These are phyloP conservation scores for Bryconaethiops microstoma DNA, from an alignment of 2,797 vertebrate genomes.

Conservation along the genomic window DNA sequence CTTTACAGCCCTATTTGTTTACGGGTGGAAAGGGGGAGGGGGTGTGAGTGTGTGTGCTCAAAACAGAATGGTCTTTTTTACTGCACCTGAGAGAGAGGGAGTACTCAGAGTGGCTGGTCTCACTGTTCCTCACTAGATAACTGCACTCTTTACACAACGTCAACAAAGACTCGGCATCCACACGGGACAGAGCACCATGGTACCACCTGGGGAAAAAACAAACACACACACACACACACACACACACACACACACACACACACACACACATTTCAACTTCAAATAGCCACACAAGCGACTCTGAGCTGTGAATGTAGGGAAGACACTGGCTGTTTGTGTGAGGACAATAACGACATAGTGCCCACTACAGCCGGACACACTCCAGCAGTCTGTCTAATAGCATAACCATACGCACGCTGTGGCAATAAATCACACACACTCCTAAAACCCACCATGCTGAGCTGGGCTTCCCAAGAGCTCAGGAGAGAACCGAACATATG, in stretches of 20 bases:
- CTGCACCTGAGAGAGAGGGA: slow-evolving; percentile 88
- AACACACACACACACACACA: slow-evolving; percentile 33
- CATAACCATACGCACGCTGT: slow-evolving; percentile 5
- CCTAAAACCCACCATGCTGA: slow-evolving; percentile 12
- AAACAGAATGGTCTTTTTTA: neutral
- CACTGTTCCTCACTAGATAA: slow-evolving; percentile 90
- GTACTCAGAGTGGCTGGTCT: slow-evolving; percentile 87
- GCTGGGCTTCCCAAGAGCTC: neutral
- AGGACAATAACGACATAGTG: slow-evolving; percentile 29
- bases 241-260: slow-evolving; percentile 38
- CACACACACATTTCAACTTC: slow-evolving; percentile 9
- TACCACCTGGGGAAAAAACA: slow-evolving; percentile 83
- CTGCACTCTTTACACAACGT: slow-evolving; percentile 91
- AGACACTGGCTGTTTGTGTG: neutral
- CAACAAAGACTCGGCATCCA: slow-evolving; percentile 86
- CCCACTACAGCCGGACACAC: slow-evolving; percentile 12
- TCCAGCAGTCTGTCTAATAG: slow-evolving; percentile 29
- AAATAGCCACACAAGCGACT: neutral
- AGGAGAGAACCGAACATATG: neutral
- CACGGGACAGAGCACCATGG: slow-evolving; percentile 87
- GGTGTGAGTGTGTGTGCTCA: no score
- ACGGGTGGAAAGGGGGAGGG: neutral
- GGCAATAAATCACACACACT: slow-evolving; percentile 15
- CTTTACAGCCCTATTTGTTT: neutral
- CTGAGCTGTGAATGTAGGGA: neutral